Percentiles rank a stretch among this genome's conserved stretches.
Conservation (phyloP, 2,888 invertebrate species). For the Drosophila emarginata region DNA sequence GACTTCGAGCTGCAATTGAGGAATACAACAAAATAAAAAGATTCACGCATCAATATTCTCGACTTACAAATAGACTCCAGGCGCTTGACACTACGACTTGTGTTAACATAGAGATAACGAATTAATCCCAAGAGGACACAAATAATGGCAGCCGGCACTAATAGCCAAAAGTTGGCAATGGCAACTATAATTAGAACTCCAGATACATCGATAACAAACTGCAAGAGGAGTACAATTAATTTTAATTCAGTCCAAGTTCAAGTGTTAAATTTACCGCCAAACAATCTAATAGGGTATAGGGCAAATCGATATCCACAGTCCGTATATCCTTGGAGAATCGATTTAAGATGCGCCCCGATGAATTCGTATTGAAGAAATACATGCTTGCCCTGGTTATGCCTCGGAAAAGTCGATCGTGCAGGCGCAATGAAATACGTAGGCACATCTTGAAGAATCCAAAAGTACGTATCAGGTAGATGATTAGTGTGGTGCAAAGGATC, state of each 20-base stretch:
- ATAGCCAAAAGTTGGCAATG: constrained; percentile 85
- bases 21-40: background rate
- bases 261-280: constrained; percentile 82
- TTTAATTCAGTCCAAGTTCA: background rate
- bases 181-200: constrained; percentile 86
- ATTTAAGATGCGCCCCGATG: constrained; percentile 87
- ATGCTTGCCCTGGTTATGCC: constrained; percentile 88
- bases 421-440: constrained; percentile 87
- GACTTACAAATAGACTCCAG: constrained; percentile 81
- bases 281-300: constrained; percentile 85
- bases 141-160: constrained; percentile 85
- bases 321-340: constrained; percentile 90
- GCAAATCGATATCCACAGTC: constrained; percentile 85
- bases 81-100: constrained; percentile 84
- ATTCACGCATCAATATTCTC: rapidly evolving
- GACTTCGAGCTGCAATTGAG: constrained; percentile 86
- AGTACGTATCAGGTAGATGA: constrained; percentile 84
- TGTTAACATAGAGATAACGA: constrained; percentile 84
- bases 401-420: constrained; percentile 92
- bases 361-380: constrained; percentile 90
- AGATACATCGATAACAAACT: constrained; percentile 81
- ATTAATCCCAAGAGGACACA: constrained; percentile 85
- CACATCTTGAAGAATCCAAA: constrained; percentile 89
- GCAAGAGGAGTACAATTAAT: background rate
- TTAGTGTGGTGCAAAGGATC: constrained; percentile 72